phyloP scores from a whole-genome alignment of 2,113 vertebrate genomes.

The Corydoras sp. region DNA sequence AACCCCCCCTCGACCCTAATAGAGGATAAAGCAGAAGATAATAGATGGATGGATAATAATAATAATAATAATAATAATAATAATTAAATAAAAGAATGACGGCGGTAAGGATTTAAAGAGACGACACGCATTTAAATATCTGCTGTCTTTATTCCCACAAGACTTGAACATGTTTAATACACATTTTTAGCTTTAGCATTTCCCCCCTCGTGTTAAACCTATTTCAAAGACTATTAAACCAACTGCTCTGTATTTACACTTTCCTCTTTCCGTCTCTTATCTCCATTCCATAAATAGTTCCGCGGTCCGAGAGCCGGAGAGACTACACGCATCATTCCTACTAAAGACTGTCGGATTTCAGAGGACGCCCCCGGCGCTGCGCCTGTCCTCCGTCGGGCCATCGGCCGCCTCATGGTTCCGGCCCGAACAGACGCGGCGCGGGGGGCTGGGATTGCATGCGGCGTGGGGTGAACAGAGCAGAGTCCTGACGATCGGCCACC shows the following conservation, averaged over 20 bases:
- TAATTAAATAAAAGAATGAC: background rate
- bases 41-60: too few species aligned
- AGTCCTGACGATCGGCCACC: conserved; percentile 6
- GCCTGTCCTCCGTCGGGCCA: conserved; percentile 13
- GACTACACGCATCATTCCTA: conserved; percentile 14
- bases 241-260: conserved; percentile 66
- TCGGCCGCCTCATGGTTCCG: conserved; percentile 2
- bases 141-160: conserved; percentile 77
- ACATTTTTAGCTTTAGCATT: conserved; percentile 72
- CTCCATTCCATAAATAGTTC: conserved; percentile 46
- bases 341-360: conserved; percentile 14
- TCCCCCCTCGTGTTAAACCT: conserved; percentile 64
- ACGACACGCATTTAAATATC: conserved; percentile 62
- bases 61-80: too few species aligned
- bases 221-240: conserved; percentile 72
- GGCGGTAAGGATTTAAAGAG: conserved; percentile 37
- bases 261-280: conserved; percentile 34
- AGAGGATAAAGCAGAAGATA: too few species aligned
- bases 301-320: conserved; percentile 49
- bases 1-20: too few species aligned
- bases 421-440: conserved; percentile 1
- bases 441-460: conserved; percentile 25
- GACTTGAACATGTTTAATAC: conserved; percentile 74
- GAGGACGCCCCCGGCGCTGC: background rate
- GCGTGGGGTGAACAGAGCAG: conserved; percentile 22